Evolutionary conservation across 2,888 invertebrate species (phyloP).

Genomic region (Microctonus aethiopoides): DNA sequence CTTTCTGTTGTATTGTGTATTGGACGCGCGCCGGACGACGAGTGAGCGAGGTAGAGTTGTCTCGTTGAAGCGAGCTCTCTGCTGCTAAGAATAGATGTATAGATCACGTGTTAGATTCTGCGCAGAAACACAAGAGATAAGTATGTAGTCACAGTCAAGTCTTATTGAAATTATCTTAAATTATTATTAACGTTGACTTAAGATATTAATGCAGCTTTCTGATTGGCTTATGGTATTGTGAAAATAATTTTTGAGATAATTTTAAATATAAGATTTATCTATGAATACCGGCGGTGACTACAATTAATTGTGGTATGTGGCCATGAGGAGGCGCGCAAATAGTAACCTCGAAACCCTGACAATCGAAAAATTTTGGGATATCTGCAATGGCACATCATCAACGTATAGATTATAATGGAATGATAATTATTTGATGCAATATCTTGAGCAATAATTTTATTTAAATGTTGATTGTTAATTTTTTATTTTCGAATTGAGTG

Average conservation of each 20-base stretch:
- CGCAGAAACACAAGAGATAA: no score
- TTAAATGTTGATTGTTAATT: not conserved
- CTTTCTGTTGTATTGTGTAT: constrained; percentile 47
- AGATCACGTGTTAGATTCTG: constrained; percentile 60
- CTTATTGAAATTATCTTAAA: no score
- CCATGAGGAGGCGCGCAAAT: constrained; percentile 37
- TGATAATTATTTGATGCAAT: not conserved
- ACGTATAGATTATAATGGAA: constrained; percentile 44
- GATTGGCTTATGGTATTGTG: no score
- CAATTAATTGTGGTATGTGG: constrained; percentile 34
- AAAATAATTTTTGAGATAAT: no score
- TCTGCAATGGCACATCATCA: constrained; percentile 41
- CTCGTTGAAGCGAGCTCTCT: constrained; percentile 57
- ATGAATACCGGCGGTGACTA: not conserved
- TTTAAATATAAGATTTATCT: no score
- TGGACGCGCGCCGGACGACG: constrained; percentile 72
- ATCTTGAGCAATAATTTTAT: constrained; percentile 22
- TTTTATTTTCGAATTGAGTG: no score
- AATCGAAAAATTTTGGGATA: constrained; percentile 43
- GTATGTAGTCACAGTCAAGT: no score
- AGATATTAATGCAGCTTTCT: no score
- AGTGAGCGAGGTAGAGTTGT: constrained; percentile 64
- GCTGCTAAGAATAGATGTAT: constrained; percentile 64
- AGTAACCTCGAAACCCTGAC: constrained; percentile 51
- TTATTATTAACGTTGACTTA: no score